A percentile compares a stretch with the other conserved stretches of the same genome.
Evolutionary conservation across 2,888 invertebrate species (phyloP).

Genomic region (Osedax frankpressi): DNA sequence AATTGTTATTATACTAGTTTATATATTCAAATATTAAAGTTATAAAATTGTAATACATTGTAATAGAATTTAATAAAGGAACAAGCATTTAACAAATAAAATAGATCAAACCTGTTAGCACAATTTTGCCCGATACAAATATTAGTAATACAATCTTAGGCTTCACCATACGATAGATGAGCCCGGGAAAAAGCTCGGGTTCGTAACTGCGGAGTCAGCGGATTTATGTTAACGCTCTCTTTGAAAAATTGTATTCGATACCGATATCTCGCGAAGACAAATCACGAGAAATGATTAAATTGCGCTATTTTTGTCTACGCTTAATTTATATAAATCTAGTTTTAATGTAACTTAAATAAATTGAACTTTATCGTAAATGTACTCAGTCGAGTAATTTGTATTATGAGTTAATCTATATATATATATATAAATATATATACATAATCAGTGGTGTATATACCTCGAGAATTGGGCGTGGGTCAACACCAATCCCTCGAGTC

Average conservation of each 20-base stretch:
- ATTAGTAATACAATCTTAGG: slow-evolving; percentile 87
- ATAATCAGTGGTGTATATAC: slow-evolving; percentile 39
- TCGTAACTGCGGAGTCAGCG: slow-evolving; percentile 69
- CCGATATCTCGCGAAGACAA: too few relatives aligned
- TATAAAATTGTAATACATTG: too few relatives aligned
- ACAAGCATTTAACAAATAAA: neutral
- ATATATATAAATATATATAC: neutral
- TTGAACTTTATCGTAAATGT: too few relatives aligned
- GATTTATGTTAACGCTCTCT: too few relatives aligned
- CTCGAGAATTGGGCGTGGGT: slow-evolving; percentile 67
- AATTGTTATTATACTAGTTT: too few relatives aligned
- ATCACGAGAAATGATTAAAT: too few relatives aligned
- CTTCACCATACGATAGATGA: slow-evolving; percentile 91
- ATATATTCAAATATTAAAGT: too few relatives aligned
- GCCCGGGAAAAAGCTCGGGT: slow-evolving; percentile 94
- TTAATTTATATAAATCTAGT: too few relatives aligned
- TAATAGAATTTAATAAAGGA: too few relatives aligned
- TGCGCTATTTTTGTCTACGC: too few relatives aligned
- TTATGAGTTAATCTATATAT: neutral
- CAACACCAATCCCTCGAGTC: slow-evolving; percentile 65
- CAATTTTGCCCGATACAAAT: slow-evolving; percentile 97
- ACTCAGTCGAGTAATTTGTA: neutral
- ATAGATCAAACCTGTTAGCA: slow-evolving; percentile 60
- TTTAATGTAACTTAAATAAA: too few relatives aligned
- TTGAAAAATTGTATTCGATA: too few relatives aligned